A percentile compares a stretch with the other conserved stretches of the same genome.
These are phyloP conservation scores for Leptarthrus brevirostris DNA, from an alignment of 2,888 invertebrate species.

Conservation along the genomic window DNA sequence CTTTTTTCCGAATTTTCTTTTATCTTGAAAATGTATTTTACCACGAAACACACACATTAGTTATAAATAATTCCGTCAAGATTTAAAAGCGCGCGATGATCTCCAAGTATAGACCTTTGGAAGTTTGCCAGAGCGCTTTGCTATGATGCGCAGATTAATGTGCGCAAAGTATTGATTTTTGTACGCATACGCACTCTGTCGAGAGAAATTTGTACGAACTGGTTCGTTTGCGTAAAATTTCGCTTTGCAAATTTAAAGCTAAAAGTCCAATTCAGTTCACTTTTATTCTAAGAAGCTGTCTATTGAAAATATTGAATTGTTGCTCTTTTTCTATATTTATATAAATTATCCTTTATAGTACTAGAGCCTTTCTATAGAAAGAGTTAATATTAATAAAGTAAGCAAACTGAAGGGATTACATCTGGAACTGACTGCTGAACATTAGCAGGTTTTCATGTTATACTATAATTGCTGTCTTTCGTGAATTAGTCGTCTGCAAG, in stretches of 20 bases:
- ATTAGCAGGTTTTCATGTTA: too few species aligned
- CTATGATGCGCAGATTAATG: conserved; percentile 62
- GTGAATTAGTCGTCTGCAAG: too few species aligned
- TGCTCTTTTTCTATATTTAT: too few species aligned
- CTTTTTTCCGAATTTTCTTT: conserved; percentile 19
- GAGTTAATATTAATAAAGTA: too few species aligned
- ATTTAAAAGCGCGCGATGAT: conserved; percentile 67
- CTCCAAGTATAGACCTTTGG: conserved; percentile 92
- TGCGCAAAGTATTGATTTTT: conserved; percentile 54
- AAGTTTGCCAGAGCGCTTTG: conserved; percentile 76
- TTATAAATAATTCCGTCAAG: conserved; percentile 57
- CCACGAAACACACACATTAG: conserved; percentile 49
- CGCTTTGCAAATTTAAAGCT: conserved; percentile 7
- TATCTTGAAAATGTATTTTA: conserved; percentile 44
- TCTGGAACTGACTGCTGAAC: too few species aligned
- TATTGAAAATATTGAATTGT: too few species aligned
- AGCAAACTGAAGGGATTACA: too few species aligned
- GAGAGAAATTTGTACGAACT: not conserved
- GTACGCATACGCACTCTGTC: not conserved
- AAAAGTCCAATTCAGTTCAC: too few species aligned
- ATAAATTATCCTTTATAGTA: too few species aligned
- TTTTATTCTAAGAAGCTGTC: too few species aligned
- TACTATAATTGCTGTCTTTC: too few species aligned
- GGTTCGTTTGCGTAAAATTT: conserved; percentile 33
- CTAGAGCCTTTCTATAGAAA: too few species aligned